Base-by-base conservation (phyloP, 2,888 invertebrate species). In the Pemphredon lugubris region DNA sequence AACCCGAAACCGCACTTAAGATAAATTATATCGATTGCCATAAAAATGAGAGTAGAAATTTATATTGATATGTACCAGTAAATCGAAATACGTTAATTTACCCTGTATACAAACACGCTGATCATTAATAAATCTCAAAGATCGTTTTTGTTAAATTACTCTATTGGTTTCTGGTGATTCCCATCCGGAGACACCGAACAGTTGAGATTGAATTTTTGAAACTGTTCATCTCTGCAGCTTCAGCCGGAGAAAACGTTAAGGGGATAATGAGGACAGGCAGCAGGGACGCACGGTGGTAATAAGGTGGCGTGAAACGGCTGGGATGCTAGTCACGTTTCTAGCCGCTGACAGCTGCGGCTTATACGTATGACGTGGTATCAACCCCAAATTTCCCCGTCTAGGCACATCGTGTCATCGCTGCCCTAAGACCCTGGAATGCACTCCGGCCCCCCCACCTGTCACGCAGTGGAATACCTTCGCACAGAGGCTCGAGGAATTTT, bases 321-420 rank as follows among this genome's bases (percentile, higher is more conserved):
- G 81, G 81, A 89, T 88, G 87, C 89, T 88, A 88, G 89, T 89
- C 89, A 89, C 89, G 89, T 89, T 87, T 87, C 83, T 81, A 87
- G 81, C 82, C 85, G 87, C 87, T 89, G 89, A 89, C 89, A 89
- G 89, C 88, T 89, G 89, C 76, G 89, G 88, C 88, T 88, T 89
- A 89, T 89, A 89, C 88, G 87, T 89, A 89, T 89, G 88, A 89
- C 86, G 86, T 84, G 85, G 84, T 89, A 89, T 89, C 89, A 89
- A 88, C 87, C 89, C 87, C 87, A 87, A 88, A 88, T 87, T 88
- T 88, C 85, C 83, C 79, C 79, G 79, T 79, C 81, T 80, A 83
- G 83, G 84, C 83, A 82, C 84, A 77, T 84, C 85, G 83, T 87
- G 86, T 87, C 88, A 85, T 81, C 82, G 84, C 81, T 78, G 81